These are phyloP conservation scores for Drosophila quinaria DNA, from an alignment of 2,888 invertebrate species.

Conservation along the genomic window DNA sequence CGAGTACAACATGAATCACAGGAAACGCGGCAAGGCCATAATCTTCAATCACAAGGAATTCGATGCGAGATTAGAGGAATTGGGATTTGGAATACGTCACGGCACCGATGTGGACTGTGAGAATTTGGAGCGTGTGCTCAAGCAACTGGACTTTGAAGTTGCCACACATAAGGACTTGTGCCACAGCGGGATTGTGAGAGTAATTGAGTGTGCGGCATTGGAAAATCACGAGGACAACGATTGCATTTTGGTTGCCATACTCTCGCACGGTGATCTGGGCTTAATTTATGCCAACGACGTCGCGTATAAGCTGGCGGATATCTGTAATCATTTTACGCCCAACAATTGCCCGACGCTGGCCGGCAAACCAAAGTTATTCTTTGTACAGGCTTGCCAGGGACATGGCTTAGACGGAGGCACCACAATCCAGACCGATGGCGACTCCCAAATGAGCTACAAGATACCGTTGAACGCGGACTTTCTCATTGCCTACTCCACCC, in stretches of 20 bases:
- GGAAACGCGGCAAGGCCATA: slow-evolving; percentile 1
- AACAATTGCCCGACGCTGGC: slow-evolving; percentile 7
- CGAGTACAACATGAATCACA: slow-evolving; percentile 16
- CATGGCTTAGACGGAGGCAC: neutral
- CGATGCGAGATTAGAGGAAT: neutral
- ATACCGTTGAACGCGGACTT: slow-evolving; percentile 11
- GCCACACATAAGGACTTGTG: neutral
- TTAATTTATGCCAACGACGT: neutral
- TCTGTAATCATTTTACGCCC: neutral
- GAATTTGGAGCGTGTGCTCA: neutral
- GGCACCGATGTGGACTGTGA: slow-evolving; percentile 5
- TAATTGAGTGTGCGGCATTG: neutral
- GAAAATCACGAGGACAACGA: slow-evolving; percentile 1
- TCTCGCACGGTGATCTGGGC: neutral
- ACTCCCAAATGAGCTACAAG: neutral
- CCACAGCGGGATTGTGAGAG: neutral
- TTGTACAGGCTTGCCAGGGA: slow-evolving; percentile 18
- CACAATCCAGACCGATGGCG: neutral
- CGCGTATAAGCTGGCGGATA: neutral
- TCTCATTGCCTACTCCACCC: slow-evolving; percentile 1
- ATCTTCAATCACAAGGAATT: slow-evolving; percentile 8
- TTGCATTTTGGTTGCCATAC: slow-evolving; percentile 1
- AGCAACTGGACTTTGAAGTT: neutral
- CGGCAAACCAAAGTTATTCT: slow-evolving; percentile 9
- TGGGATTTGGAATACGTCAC: too few relatives aligned